Base-by-base conservation (phyloP, 1,140 invertebrate species). In the Bombus sibiricus region DNA sequence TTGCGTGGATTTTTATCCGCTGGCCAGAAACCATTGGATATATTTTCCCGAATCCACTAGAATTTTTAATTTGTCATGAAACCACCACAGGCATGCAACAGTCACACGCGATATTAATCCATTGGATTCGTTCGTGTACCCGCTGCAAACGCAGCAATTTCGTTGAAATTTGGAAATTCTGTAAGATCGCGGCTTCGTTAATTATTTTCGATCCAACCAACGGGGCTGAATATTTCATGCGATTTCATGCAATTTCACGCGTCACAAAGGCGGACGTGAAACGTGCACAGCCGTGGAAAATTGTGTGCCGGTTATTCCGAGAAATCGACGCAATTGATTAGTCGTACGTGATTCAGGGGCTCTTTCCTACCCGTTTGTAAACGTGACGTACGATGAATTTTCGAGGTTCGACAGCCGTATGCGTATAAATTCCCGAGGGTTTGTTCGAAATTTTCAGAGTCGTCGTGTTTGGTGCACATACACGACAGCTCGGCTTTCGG, bases 281-380 rank as follows among this genome's bases (percentile, higher is more conserved):
- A 43, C 8, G 39, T 18, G 34, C 34, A 28, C 25, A 76, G 25
- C n/a, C 28, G 47, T 13, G 3, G 39, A 66, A 77, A 41, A 39
- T 32, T 22, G 43, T 28, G 9, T 28, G 4, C 6, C 62, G 43
- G 62, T 69, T 83, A 83, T 83, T 59, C 25, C 43, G 81, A 66
- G 81, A 57, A 41, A 77, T 77, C 74, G 39, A 22, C 64, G n/a
- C 37, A 41, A 78, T 83, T 78, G 74, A 83, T 83, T 59, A 34
- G 62, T 2, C 39, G 53, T 69, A 76, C 72, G 82, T 83, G 74
- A 78, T 64, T 69, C 82, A 18, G 37, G 32, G 8, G 18, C 47
- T 53, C 47, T 53, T 6, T 53, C 6, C 25, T 72, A 32, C 53
- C 12, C 64, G 47, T 77, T 77, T 22, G 72, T 47, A 69, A 53